Evolutionary conservation across 1,140 invertebrate genomes (phyloP).

Genomic region (Zophobas atratus): DNA sequence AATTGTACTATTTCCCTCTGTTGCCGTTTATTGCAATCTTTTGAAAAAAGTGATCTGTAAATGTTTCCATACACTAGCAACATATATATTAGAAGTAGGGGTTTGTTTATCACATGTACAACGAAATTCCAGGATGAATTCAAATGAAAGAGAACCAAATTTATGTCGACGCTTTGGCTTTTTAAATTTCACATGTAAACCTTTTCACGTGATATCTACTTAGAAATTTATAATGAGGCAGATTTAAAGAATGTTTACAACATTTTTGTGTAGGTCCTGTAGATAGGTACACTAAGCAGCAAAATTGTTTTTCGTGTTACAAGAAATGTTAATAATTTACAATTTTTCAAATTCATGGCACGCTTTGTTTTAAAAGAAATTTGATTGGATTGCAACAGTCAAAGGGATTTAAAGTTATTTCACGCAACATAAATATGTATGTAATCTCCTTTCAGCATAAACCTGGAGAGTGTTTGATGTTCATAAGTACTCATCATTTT

Average conservation of each 20-base stretch:
- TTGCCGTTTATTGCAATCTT: no score
- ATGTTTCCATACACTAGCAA: no score
- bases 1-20: no score
- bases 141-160: no score
- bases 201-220: no score
- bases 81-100: no score
- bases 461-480: constrained; percentile 35
- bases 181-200: no score
- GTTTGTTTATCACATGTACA: no score
- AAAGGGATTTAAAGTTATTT: constrained; percentile 36
- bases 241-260: neutral
- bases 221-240: neutral
- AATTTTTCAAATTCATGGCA: neutral
- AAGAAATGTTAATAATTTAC: neutral
- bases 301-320: neutral
- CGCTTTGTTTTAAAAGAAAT: constrained; percentile 35
- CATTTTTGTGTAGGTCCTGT: neutral
- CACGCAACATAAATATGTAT: constrained; percentile 41
- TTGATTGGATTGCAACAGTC: constrained; percentile 25
- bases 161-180: no score
- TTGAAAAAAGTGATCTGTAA: no score
- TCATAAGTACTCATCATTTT: constrained; percentile 23
- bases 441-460: constrained; percentile 31
- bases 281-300: neutral
- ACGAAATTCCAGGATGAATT: no score